These are phyloP conservation scores for Peribatodes rhomboidaria DNA, from an alignment of 2,888 invertebrate genomes.

Conservation along the genomic window DNA sequence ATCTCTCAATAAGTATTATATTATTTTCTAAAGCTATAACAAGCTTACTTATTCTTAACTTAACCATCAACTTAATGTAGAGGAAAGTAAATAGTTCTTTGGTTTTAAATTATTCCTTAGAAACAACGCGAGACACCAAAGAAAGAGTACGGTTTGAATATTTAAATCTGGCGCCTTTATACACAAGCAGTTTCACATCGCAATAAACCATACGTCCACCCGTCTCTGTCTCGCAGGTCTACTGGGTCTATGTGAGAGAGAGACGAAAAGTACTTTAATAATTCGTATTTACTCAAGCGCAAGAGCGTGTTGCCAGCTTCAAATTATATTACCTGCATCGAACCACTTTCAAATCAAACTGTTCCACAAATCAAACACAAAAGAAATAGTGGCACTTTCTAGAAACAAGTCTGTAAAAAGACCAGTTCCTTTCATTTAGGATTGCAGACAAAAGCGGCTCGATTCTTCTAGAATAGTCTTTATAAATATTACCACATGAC, in stretches of 20 bases:
- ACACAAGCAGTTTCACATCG: neutral
- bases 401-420: conserved; percentile 4
- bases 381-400: conserved; percentile 7
- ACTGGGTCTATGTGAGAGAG: neutral
- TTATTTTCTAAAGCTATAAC: conserved; percentile 8
- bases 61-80: conserved; percentile 37
- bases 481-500: conserved; percentile 59
- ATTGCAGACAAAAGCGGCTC: conserved; percentile 35
- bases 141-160: conserved; percentile 38
- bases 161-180: neutral
- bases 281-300: neutral
- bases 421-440: conserved; percentile 11
- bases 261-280: neutral
- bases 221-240: neutral
- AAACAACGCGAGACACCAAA: conserved; percentile 56
- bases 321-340: conserved; percentile 23
- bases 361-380: conserved; percentile 17
- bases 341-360: conserved; percentile 34
- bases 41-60: conserved; percentile 38
- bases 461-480: conserved; percentile 42
- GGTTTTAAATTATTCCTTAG: conserved; percentile 66
- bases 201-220: neutral
- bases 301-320: neutral
- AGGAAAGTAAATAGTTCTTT: conserved; percentile 63
- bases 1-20: conserved; percentile 24